phyloP scores from a whole-genome alignment of 2,888 invertebrate species.

The Willowsia nigromaculata region DNA sequence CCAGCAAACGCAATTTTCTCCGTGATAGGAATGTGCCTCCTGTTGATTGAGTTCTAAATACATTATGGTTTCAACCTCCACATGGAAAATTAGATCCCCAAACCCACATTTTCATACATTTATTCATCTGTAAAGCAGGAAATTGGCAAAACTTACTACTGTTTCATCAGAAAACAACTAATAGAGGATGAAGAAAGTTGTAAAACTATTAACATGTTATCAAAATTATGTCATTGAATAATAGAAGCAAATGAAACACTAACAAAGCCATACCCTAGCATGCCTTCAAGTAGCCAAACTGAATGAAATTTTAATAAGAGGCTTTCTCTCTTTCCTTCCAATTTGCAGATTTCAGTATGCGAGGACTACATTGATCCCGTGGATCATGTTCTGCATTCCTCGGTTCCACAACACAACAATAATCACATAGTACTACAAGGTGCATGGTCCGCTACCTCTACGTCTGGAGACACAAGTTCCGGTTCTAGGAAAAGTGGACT shows the following conservation, averaged over 20 bases:
- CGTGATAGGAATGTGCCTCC: neutral
- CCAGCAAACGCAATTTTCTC: conserved; percentile 15
- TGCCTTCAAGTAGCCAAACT: neutral
- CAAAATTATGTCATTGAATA: neutral
- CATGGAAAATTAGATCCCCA: neutral
- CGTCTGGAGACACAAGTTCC: conserved; percentile 54
- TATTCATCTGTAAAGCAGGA: neutral
- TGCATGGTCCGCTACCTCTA: conserved; percentile 49
- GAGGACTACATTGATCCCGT: conserved; percentile 93
- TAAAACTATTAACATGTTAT: neutral
- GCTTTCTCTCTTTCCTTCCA: neutral
- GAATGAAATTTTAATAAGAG: neutral
- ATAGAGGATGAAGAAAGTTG: neutral
- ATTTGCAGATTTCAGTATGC: conserved; percentile 87
- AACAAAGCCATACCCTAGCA: neutral
- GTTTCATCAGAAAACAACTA: neutral
- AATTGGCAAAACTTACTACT: neutral
- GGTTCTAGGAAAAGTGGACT: conserved; percentile 62
- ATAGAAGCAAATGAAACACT: neutral
- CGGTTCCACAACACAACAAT: conserved; percentile 45
- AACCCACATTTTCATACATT: neutral
- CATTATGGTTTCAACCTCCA: conserved; percentile 21
- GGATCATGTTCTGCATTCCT: conserved; percentile 81
- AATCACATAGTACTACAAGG: conserved; percentile 55
- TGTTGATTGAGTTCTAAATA: conserved; percentile 30